These are phyloP conservation scores for Campoplex nolae DNA, from an alignment of 2,888 invertebrate genomes.

Conservation along the genomic window DNA sequence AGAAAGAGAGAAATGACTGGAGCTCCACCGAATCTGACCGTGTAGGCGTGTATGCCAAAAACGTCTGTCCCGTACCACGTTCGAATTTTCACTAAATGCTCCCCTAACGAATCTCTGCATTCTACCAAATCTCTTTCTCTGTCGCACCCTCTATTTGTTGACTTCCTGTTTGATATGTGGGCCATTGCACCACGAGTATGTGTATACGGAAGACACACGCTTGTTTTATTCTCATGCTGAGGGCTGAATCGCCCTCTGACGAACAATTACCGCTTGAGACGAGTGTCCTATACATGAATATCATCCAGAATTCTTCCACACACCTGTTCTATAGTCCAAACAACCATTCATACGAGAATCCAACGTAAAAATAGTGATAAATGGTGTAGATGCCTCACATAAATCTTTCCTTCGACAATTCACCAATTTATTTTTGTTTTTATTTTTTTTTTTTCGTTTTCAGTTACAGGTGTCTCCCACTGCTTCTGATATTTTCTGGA, in stretches of 20 bases:
- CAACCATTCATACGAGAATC: slow-evolving; percentile 34
- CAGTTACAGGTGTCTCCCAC: not conserved
- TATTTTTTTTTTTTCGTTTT: not conserved
- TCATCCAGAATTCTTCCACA: slow-evolving; percentile 7
- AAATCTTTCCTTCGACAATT: slow-evolving; percentile 24
- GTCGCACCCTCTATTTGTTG: slow-evolving; percentile 11
- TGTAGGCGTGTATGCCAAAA: slow-evolving; percentile 37
- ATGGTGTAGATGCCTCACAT: slow-evolving; percentile 13
- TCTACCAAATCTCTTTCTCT: slow-evolving; percentile 49
- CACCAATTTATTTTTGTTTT: not conserved
- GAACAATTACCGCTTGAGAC: slow-evolving; percentile 61
- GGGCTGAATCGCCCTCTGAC: slow-evolving; percentile 47
- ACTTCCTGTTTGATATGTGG: slow-evolving; percentile 15
- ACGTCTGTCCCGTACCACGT: slow-evolving; percentile 43
- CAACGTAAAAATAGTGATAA: slow-evolving; percentile 48
- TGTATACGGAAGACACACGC: slow-evolving; percentile 32
- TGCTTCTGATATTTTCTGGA: not conserved
- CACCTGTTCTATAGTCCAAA: slow-evolving; percentile 7
- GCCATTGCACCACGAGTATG: slow-evolving; percentile 22
- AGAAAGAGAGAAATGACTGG: slow-evolving; percentile 52
- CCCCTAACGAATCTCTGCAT: slow-evolving; percentile 63
- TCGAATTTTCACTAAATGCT: slow-evolving; percentile 64
- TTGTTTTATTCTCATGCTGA: slow-evolving; percentile 53
- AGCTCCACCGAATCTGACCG: slow-evolving; percentile 51
- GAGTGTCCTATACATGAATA: slow-evolving; percentile 47